Evolutionary conservation across 2,797 vertebrate genomes (phyloP).

Genomic region (Diplodus sargus): DNA sequence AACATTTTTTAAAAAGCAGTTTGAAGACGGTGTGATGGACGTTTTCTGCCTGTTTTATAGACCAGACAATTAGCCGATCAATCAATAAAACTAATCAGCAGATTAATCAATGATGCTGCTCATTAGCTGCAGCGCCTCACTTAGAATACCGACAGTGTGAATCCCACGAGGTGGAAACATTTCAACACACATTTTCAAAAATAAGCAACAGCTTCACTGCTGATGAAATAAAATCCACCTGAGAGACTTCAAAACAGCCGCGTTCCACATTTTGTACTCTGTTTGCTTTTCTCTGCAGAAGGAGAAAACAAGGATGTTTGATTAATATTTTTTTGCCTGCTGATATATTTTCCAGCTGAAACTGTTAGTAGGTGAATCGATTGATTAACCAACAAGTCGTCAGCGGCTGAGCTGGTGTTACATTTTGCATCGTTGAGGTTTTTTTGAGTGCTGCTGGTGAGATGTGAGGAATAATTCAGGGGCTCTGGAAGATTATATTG

Average conservation of each 20-base stretch:
- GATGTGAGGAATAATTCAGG: background rate
- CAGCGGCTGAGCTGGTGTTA: too few species aligned
- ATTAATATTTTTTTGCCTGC: background rate
- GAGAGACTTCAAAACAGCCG: conserved; percentile 20
- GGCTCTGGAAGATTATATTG: background rate
- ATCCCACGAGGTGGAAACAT: background rate
- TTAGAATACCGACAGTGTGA: background rate
- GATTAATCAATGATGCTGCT: background rate
- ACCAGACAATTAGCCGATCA: background rate
- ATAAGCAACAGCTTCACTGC: background rate
- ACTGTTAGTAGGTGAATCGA: background rate
- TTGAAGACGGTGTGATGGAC: background rate
- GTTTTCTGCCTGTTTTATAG: background rate
- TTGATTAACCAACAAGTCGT: background rate
- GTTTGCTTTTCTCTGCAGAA: background rate
- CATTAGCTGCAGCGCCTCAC: background rate
- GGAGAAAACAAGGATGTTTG: background rate
- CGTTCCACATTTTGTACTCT: background rate
- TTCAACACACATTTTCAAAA: too few species aligned
- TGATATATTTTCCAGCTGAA: background rate
- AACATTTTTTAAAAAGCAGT: background rate
- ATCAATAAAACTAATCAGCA: background rate
- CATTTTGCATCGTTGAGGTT: background rate
- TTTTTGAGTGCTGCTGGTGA: background rate
- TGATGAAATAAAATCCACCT: conserved; percentile 16